Conservation (phyloP, 1,140 invertebrate genomes). For the Pseudomyrmex concolor region DNA sequence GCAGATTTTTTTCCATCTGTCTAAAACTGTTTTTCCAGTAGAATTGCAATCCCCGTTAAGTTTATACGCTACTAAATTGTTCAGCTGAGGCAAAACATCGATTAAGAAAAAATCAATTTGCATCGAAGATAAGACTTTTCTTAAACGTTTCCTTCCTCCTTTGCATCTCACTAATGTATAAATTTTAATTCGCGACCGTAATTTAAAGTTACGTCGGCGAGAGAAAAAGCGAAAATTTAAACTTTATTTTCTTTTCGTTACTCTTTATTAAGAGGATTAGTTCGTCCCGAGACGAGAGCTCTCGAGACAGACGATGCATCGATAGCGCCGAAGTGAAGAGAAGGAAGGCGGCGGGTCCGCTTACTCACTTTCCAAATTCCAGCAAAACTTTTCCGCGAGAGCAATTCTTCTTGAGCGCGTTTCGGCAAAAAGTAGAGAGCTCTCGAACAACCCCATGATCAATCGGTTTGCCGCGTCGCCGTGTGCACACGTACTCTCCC, state of each 20-base stretch:
- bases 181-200: slow-evolving; percentile 23
- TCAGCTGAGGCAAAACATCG: not conserved
- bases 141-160: not conserved
- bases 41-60: not conserved
- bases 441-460: slow-evolving; percentile 36
- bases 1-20: too few species aligned
- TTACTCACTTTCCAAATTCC: slow-evolving; percentile 50
- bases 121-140: not conserved
- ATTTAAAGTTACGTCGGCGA: slow-evolving; percentile 8
- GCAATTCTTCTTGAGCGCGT: slow-evolving; percentile 52
- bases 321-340: slow-evolving; percentile 34
- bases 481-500: slow-evolving; percentile 32
- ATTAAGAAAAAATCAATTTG: not conserved
- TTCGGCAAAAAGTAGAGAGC: slow-evolving; percentile 35
- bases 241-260: slow-evolving; percentile 45
- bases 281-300: slow-evolving; percentile 22
- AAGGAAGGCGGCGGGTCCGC: not conserved
- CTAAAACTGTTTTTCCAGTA: too few species aligned
- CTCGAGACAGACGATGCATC: slow-evolving; percentile 42
- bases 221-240: slow-evolving; percentile 27
- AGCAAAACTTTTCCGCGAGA: slow-evolving; percentile 44
- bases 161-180: not conserved
- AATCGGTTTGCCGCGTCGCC: slow-evolving; percentile 35
- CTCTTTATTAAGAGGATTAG: slow-evolving; percentile 56
- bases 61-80: not conserved